These are phyloP conservation scores for Pentamera pediparva DNA, from an alignment of 53 echinoderm and acorn worm genomes.

Conservation along the genomic window DNA sequence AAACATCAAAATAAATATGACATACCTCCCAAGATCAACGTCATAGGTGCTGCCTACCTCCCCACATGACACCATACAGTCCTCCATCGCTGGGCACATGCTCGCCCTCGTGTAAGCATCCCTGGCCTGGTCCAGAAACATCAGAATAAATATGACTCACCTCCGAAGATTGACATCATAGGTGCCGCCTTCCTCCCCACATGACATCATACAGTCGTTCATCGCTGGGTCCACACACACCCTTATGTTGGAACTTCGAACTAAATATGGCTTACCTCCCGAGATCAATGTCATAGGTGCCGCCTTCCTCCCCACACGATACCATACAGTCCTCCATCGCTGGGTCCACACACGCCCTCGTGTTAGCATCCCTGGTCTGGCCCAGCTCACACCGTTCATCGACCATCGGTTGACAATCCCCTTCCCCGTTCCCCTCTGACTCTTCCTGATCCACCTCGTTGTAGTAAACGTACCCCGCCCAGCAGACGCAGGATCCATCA, in stretches of 20 bases:
- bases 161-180: constrained; percentile 69
- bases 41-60: constrained; percentile 53
- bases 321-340: constrained; percentile 43
- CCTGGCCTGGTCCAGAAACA: constrained; percentile 60
- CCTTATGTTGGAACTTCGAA: constrained; percentile 62
- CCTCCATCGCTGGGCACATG: constrained; percentile 47
- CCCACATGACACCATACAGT: constrained; percentile 57
- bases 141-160: constrained; percentile 50
- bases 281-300: constrained; percentile 57
- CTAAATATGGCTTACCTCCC: constrained; percentile 60
- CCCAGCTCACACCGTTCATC: constrained; percentile 71
- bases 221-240: constrained; percentile 56
- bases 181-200: constrained; percentile 50
- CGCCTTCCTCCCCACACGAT: constrained; percentile 48
- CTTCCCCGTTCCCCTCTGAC: constrained; percentile 69
- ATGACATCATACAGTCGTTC: constrained; percentile 49
- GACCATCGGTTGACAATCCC: constrained; percentile 84
- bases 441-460: constrained; percentile 66
- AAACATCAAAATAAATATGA: no score
- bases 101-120: constrained; percentile 67
- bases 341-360: constrained; percentile 67
- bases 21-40: constrained; percentile 75
- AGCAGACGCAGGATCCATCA: constrained; percentile 89
- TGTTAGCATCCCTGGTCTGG: constrained; percentile 67
- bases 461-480: constrained; percentile 87